phyloP scores from a whole-genome alignment of 2,888 invertebrate genomes.

The Phengaris arion region DNA sequence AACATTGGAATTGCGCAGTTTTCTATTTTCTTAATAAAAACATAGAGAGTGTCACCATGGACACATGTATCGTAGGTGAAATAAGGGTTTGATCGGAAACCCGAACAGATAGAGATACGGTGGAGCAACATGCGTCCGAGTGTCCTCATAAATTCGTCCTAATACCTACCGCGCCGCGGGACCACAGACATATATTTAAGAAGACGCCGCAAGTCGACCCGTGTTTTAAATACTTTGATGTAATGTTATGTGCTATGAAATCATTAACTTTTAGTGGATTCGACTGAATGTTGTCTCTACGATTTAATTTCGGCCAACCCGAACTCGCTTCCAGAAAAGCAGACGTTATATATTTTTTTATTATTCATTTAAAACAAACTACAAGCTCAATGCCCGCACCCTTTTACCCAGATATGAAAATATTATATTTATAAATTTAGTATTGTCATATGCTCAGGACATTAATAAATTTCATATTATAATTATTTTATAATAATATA shows the following conservation, averaged over 20 bases:
- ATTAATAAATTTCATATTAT: too few species aligned
- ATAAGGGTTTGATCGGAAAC: slow-evolving; percentile 38
- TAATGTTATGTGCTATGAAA: slow-evolving; percentile 10
- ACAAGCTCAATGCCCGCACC: too few species aligned
- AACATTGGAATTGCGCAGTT: too few species aligned
- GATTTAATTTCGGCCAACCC: too few species aligned
- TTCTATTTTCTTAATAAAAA: neutral
- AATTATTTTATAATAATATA: too few species aligned
- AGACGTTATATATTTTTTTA: too few species aligned
- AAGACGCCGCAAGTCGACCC: neutral
- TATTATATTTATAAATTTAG: too few species aligned
- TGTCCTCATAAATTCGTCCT: slow-evolving; percentile 62
- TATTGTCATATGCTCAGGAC: too few species aligned
- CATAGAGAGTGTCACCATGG: neutral
- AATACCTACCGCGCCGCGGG: slow-evolving; percentile 57
- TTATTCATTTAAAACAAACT: too few species aligned
- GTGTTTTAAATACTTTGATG: neutral
- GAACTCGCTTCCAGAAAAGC: too few species aligned
- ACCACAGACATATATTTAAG: neutral
- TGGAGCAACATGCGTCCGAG: slow-evolving; percentile 21
- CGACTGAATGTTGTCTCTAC: too few species aligned
- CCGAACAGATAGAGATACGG: slow-evolving; percentile 32
- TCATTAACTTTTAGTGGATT: neutral
- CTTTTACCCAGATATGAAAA: too few species aligned
- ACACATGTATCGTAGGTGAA: slow-evolving; percentile 30